Percentiles rank a stretch among this genome's conserved stretches.
Evolutionary conservation across 2,113 vertebrate species (phyloP).

Genomic region (Eretmochelys imbricata): DNA sequence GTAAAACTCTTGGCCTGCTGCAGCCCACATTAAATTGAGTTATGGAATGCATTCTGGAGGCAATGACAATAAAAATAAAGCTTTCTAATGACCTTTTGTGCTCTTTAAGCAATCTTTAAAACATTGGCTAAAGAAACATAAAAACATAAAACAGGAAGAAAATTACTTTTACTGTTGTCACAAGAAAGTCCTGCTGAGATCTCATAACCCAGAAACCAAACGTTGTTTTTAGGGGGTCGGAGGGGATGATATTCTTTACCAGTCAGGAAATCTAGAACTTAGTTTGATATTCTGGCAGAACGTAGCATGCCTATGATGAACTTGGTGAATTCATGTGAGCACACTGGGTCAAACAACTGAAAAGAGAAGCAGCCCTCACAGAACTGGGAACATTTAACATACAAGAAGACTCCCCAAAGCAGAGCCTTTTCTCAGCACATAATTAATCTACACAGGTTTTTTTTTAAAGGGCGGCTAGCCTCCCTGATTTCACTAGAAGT

Average conservation of each 20-base stretch:
- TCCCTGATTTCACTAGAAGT: not conserved
- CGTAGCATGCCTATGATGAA: not conserved
- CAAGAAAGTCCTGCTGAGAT: slow-evolving; percentile 56
- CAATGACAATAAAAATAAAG: slow-evolving; percentile 77
- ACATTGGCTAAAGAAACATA: slow-evolving; percentile 68
- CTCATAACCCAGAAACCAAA: slow-evolving; percentile 47
- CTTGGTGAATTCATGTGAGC: not conserved
- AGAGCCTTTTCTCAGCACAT: not conserved
- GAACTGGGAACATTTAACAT: not conserved
- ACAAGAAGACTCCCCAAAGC: not conserved
- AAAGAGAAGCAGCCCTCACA: not conserved
- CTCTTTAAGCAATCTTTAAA: slow-evolving; percentile 71
- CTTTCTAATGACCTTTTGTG: slow-evolving; percentile 71
- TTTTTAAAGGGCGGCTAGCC: not conserved
- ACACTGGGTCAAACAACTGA: not conserved
- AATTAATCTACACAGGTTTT: not conserved
- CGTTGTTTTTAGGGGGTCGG: slow-evolving; percentile 32
- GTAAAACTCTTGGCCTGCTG: slow-evolving; percentile 62
- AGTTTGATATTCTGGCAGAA: slow-evolving; percentile 39
- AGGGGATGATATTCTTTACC: slow-evolving; percentile 18
- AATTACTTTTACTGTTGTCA: slow-evolving; percentile 58
- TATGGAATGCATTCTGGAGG: slow-evolving; percentile 77
- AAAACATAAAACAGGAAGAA: slow-evolving; percentile 56
- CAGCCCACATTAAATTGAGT: slow-evolving; percentile 71
- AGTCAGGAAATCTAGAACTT: slow-evolving; percentile 15